Evolutionary conservation across 2,113 vertebrate species (phyloP), one percentile per base, ranked within the genome.

Genomic region (Archocentrus centrarchus): DNA sequence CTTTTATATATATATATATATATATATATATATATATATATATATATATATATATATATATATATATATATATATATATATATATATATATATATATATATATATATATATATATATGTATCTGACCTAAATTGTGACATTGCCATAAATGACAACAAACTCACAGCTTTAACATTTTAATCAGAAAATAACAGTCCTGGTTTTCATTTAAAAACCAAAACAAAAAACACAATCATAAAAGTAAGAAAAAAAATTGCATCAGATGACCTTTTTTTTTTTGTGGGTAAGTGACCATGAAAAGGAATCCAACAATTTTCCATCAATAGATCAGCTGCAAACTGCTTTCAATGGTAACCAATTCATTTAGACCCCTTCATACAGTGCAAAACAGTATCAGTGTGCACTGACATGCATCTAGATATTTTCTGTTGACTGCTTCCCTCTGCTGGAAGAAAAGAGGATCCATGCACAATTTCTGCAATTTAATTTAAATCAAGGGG

Each of bases 371-470:
- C 6, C 53, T 90, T 86, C 39, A 84, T 24, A 63, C 50, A 50
- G 57, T 9, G 41, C 70, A 50, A 80, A 68, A 77, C 55, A 75
- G 75, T 59, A 68, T 55, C 30, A 47, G 53, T 22, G 57, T 0
- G 62, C 27, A 6, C n/a, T 4, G 77, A 80, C 78, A 60, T 50
- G 57, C 62, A 10, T 13, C 13, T 9, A 4, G 3, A 66, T 5
- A 85, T 93, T 82, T 70, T 80, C 83, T 89, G 86, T 90, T 59
- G 11, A 82, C 85, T 93, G 91, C 89, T 84, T 87, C 94, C 91
- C 94, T 92, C 94, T 95, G 80, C 80, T 91, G 94, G 93, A 85
- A 17, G 57, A 77, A 83, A 82, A 80, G 1, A 20, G 78, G 20
- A 85, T 2, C 24, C 4, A 18, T 35, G 11, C 66, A 76, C 18